Conservation (phyloP, 2,113 vertebrate species). For the Callipepla californica region DNA sequence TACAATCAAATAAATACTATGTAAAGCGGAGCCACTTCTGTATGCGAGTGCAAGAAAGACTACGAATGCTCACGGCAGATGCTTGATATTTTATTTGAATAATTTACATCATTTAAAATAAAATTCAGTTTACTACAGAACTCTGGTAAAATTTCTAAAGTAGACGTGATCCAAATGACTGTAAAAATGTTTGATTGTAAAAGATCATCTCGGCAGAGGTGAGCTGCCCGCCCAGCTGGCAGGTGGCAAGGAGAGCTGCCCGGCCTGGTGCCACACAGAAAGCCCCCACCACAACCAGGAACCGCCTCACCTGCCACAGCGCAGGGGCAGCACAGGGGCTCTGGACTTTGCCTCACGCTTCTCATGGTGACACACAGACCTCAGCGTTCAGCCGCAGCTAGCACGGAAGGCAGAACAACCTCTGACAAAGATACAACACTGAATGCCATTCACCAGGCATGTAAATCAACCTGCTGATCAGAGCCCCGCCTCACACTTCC, state of each 20-base stretch:
- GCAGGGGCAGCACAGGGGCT: not conserved
- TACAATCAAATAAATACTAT: not conserved
- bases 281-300: not conserved
- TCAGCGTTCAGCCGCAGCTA: not conserved
- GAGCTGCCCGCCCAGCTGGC: not conserved
- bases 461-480: not conserved
- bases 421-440: not conserved
- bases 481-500: not conserved
- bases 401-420: not conserved
- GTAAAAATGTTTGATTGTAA: not conserved
- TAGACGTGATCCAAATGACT: not conserved
- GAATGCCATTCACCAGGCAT: not conserved
- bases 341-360: not conserved
- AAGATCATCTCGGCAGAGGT: not conserved
- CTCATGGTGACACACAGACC: not conserved
- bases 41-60: not conserved
- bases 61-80: not conserved
- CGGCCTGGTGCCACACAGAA: accelerated
- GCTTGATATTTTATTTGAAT: slow-evolving; percentile 4
- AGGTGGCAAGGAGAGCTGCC: not conserved
- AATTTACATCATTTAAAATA: slow-evolving; percentile 36
- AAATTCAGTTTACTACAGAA: slow-evolving; percentile 4
- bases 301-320: not conserved
- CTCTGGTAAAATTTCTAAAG: not conserved
- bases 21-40: not conserved